Conservation (phyloP, 2,113 vertebrate genomes). For the Hemichromis elongatus region DNA sequence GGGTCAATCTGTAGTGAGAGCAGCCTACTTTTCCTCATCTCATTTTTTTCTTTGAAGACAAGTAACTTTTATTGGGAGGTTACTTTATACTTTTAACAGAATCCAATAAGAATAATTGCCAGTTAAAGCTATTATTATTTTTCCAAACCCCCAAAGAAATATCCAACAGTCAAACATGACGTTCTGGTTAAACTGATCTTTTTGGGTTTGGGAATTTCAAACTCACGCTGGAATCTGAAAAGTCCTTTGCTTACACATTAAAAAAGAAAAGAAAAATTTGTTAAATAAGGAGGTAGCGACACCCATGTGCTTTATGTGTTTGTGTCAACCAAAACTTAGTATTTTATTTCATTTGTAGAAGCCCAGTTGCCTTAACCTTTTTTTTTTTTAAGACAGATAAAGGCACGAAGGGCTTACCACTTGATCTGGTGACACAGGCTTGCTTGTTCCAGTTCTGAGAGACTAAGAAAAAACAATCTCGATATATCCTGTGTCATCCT, state of each 20-base stretch:
- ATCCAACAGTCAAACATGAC: not conserved
- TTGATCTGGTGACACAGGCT: not conserved
- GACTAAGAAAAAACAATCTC: not conserved
- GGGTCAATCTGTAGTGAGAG: slow-evolving; percentile 9
- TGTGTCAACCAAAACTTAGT: not conserved
- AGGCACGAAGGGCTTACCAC: not conserved
- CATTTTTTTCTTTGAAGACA: not conserved
- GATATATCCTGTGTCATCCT: not conserved
- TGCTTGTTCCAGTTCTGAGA: slow-evolving; percentile 9
- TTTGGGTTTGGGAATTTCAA: not conserved
- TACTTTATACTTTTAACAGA: not conserved
- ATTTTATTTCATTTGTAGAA: not conserved
- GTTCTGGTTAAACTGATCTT: not conserved
- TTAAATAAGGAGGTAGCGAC: not conserved
- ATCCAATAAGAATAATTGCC: not conserved
- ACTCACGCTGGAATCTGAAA: not conserved
- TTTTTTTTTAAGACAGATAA: not conserved
- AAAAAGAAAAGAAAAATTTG: not conserved
- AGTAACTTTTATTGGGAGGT: slow-evolving; percentile 5
- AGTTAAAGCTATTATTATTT: not conserved
- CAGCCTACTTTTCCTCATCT: not conserved
- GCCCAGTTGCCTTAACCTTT: not conserved
- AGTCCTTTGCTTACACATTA: not conserved
- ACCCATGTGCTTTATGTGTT: not conserved
- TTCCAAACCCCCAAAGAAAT: not conserved